phyloP scores from a whole-genome alignment of 2,888 invertebrate species.

The Syrista parreyssii region DNA sequence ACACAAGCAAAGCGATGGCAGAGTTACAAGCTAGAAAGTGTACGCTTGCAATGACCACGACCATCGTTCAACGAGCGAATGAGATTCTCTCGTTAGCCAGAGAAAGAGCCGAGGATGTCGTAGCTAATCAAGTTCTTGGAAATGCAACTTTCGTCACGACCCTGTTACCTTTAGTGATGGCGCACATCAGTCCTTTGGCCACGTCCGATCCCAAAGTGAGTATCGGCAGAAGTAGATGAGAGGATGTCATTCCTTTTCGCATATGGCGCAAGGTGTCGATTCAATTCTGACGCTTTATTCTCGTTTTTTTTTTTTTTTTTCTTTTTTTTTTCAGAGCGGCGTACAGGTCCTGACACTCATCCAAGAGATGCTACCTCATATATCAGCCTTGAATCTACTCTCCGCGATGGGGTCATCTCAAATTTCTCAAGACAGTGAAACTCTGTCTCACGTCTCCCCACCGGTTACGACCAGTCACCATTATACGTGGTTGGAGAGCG shows the following conservation, averaged over 20 bases:
- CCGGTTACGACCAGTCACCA: constrained; percentile 77
- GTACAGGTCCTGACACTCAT: constrained; percentile 88
- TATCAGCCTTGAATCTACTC: constrained; percentile 85
- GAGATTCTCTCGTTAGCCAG: constrained; percentile 82
- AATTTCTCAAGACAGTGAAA: constrained; percentile 63
- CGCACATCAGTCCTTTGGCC: constrained; percentile 85
- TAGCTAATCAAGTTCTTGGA: constrained; percentile 70
- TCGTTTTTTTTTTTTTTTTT: constrained; percentile 52
- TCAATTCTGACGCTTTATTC: constrained; percentile 7
- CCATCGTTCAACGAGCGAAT: constrained; percentile 81
- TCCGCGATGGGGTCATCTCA: constrained; percentile 64
- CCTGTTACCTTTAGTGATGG: constrained; percentile 85
- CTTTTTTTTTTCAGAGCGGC: constrained; percentile 74
- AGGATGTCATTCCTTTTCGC: no score
- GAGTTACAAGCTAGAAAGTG: constrained; percentile 76
- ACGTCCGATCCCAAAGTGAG: constrained; percentile 84
- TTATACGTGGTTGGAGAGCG: constrained; percentile 94
- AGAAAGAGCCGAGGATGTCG: constrained; percentile 75
- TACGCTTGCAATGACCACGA: constrained; percentile 80
- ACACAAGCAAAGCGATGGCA: constrained; percentile 70
- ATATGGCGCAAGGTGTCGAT: no score
- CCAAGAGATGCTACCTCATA: constrained; percentile 89
- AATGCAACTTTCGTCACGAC: constrained; percentile 77
- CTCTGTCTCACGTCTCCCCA: constrained; percentile 48
- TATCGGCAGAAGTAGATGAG: constrained; percentile 16